These are phyloP conservation scores for Torymus auratus DNA, from an alignment of 2,888 invertebrate species.

Conservation along the genomic window DNA sequence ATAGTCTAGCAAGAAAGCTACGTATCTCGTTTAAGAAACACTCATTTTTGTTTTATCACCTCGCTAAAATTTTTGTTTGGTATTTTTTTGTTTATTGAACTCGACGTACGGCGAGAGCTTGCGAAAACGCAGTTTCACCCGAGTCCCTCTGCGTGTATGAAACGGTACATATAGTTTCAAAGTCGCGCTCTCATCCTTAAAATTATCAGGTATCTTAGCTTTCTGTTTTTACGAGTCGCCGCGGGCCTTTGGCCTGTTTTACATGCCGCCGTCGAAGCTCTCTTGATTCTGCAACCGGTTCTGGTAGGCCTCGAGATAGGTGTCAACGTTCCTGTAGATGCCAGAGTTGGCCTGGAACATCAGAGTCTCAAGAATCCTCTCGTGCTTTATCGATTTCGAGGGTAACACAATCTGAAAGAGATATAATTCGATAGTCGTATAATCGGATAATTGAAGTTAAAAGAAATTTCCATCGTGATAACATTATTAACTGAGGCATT, in stretches of 20 bases:
- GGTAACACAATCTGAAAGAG: slow-evolving; percentile 87
- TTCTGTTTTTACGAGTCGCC: neutral
- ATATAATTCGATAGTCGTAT: too few species aligned
- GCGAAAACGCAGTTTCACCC: too few species aligned
- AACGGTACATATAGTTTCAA: neutral
- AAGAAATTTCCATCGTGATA: too few species aligned
- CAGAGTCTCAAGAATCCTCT: slow-evolving; percentile 92
- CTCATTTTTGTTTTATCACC: slow-evolving; percentile 16
- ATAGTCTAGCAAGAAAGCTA: slow-evolving; percentile 39
- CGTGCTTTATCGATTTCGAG: slow-evolving; percentile 94
- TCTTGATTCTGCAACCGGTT: slow-evolving; percentile 92
- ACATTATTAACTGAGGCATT: too few species aligned
- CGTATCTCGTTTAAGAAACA: slow-evolving; percentile 24
- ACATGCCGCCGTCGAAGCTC: slow-evolving; percentile 88
- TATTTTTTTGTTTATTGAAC: too few species aligned
- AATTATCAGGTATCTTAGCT: slow-evolving; percentile 44
- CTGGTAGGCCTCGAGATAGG: slow-evolving; percentile 91
- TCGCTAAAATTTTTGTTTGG: slow-evolving; percentile 16
- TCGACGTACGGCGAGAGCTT: too few species aligned
- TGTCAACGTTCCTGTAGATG: slow-evolving; percentile 93
- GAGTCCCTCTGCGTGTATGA: too few species aligned
- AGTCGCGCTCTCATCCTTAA: slow-evolving; percentile 8
- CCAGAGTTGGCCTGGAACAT: slow-evolving; percentile 96
- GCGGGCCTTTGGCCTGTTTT: slow-evolving; percentile 66
- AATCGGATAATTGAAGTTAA: too few species aligned